These are phyloP conservation scores for Melipona quadrifasciata DNA, from an alignment of 1,140 invertebrate species.

Conservation along the genomic window DNA sequence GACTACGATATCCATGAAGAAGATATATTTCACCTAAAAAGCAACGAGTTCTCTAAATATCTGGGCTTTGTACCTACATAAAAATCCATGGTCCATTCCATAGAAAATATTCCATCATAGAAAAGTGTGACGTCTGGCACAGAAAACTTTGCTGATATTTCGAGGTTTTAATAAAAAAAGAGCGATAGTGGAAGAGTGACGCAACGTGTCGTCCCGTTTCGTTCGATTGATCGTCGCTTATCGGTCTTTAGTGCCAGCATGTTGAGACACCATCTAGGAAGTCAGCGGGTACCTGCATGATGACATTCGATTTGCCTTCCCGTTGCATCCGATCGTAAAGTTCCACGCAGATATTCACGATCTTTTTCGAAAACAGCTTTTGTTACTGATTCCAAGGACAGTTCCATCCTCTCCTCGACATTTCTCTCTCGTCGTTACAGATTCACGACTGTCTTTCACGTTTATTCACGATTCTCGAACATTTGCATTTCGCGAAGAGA, in stretches of 20 bases:
- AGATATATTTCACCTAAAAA: too few species aligned
- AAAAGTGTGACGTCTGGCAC: background rate
- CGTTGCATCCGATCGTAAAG: conserved; percentile 47
- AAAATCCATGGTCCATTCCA: background rate
- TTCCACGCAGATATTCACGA: conserved; percentile 15
- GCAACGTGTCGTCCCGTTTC: conserved; percentile 46
- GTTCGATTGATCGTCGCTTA: conserved; percentile 47
- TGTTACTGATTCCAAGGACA: conserved; percentile 36
- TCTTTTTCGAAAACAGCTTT: conserved; percentile 21
- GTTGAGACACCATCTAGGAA: conserved; percentile 39
- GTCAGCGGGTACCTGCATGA: conserved; percentile 65
- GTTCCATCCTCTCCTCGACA: background rate
- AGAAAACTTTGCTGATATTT: background rate
- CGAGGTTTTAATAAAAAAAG: background rate
- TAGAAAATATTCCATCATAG: background rate
- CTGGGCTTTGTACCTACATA: background rate
- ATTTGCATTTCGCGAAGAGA: background rate
- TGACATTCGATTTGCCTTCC: conserved; percentile 42
- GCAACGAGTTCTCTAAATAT: too few species aligned
- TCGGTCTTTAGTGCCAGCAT: conserved; percentile 53
- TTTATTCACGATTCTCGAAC: conserved; percentile 33
- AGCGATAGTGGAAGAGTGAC: background rate
- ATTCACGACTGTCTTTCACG: conserved; percentile 35
- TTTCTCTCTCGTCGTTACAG: background rate
- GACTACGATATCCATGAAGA: too few species aligned